These are phyloP conservation scores for Galeopterus variegatus DNA, from an alignment of 2,113 vertebrate species.

Conservation along the genomic window DNA sequence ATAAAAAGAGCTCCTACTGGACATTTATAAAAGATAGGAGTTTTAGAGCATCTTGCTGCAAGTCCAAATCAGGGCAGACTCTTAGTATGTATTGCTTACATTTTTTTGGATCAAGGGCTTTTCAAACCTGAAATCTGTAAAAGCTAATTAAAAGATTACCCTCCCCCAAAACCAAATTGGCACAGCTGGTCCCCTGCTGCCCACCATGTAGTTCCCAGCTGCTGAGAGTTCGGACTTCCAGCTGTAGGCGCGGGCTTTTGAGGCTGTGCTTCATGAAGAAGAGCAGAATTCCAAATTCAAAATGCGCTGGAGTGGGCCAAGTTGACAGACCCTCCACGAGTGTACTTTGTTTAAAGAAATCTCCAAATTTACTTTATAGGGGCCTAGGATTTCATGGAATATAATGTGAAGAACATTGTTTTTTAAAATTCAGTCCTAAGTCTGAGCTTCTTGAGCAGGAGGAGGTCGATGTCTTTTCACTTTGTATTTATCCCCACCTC, in stretches of 20 bases:
- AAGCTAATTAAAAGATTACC: neutral
- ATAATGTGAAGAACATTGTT: conserved; percentile 4
- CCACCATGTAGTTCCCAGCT: neutral
- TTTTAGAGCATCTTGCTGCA: conserved; percentile 19
- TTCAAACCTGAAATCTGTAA: conserved; percentile 54
- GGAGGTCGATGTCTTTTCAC: neutral
- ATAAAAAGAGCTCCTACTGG: neutral
- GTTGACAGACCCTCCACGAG: neutral
- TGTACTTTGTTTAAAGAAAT: conserved; percentile 17
- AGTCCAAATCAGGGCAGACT: neutral
- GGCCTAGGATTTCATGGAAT: neutral
- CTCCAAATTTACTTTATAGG: neutral
- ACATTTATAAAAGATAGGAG: neutral
- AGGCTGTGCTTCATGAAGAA: neutral
- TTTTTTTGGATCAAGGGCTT: conserved; percentile 27
- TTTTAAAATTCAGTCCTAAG: conserved; percentile 8
- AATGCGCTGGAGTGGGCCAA: neutral
- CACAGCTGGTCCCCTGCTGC: neutral
- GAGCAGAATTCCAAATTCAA: neutral
- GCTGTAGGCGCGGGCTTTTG: fast-evolving
- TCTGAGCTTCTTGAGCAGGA: conserved; percentile 1
- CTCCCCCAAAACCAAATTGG: neutral
- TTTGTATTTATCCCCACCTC: conserved; percentile 5
- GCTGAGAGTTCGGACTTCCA: neutral
- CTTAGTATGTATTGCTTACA: neutral